A percentile compares a stretch with the other conserved stretches of the same genome.
Evolutionary conservation across 2,888 invertebrate genomes (phyloP).

Genomic region (Sarcophaga variegata): DNA sequence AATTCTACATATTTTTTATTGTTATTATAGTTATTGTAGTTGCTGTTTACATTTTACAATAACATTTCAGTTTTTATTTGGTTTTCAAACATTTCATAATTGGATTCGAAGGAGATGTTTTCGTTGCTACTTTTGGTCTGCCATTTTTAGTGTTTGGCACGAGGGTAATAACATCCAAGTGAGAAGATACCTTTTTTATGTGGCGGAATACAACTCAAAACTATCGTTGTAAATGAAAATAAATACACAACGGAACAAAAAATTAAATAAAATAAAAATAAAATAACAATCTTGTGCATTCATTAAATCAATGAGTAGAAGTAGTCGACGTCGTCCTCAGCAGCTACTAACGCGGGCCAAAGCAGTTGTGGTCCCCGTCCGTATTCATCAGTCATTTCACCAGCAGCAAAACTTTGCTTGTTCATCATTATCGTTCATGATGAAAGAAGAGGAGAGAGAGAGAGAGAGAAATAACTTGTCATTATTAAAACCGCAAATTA

Average conservation of each 20-base stretch:
- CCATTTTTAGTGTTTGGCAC: slow-evolving; percentile 32
- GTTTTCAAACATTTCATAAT: slow-evolving; percentile 45
- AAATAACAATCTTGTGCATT: slow-evolving; percentile 56
- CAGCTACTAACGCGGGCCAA: too few species aligned
- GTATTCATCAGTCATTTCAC: not conserved
- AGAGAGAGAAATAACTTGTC: slow-evolving; percentile 4
- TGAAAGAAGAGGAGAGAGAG: too few species aligned
- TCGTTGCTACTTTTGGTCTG: not conserved
- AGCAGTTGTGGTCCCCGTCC: not conserved
- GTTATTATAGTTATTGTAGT: too few species aligned
- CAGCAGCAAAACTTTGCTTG: not conserved
- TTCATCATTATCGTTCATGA: slow-evolving; percentile 29
- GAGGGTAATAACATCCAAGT: slow-evolving; percentile 38
- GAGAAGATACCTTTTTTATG: slow-evolving; percentile 39
- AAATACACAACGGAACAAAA: not conserved
- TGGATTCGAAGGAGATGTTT: slow-evolving; percentile 28
- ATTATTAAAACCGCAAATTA: slow-evolving; percentile 67
- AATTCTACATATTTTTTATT: too few species aligned
- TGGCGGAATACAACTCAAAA: not conserved
- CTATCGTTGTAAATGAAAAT: not conserved
- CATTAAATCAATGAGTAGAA: slow-evolving; percentile 47
- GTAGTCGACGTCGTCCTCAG: slow-evolving; percentile 13
- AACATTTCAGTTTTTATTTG: not conserved
- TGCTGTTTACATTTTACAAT: too few species aligned
- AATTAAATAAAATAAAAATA: not conserved